Evolutionary conservation across 2,113 vertebrate species (phyloP).

Genomic region (rabbit (Oryctolagus cuniculus)): mOryCun1.1 NC_091440.1:8874001-8874500

Average conservation of each 20-base stretch:
- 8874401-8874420: not conserved
- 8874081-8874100: not conserved
- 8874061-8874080: not conserved
- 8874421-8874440: not conserved
- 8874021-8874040: not conserved
- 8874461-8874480: not conserved
- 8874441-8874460: not conserved
- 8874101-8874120: not conserved
- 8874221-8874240: not conserved
- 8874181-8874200: not conserved
- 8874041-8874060: not conserved
- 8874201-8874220: not conserved
- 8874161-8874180: not conserved
- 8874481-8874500: not conserved
- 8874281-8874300: accelerated
- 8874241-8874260: accelerated
- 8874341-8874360: not conserved
- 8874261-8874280: not conserved
- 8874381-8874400: not conserved
- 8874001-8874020: not conserved
- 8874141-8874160: not conserved
- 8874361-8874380: not conserved
- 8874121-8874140: not conserved
- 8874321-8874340: no score
- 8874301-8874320: not conserved